Evolutionary conservation across 2,113 vertebrate species (phyloP), one percentile per base, ranked within the genome.

Genomic region (Cochlearius cochlearius): DNA sequence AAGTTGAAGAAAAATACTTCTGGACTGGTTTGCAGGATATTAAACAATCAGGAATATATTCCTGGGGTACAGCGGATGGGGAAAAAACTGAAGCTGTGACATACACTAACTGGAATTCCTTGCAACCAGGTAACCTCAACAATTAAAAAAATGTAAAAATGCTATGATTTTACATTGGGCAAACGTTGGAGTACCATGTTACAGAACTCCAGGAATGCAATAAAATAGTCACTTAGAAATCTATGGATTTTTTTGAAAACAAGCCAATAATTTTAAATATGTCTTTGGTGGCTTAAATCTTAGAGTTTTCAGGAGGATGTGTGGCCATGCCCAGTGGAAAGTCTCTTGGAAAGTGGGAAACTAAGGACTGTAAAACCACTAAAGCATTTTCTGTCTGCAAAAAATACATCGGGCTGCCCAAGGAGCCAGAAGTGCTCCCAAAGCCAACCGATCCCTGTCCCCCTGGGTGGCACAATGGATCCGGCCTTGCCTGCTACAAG

Each of bases 311-410:
- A 12, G 99, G 99, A 39, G 98, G 98, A 41, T 99, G 99, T 80
- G 99, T 97, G 50, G 98, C 97, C 68, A 98, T 99, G 98, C 97
- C 98, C 62, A 98, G 98, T 20, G 97, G 96, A 55, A 98, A 92
- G 77, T 98, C 98, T 45, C 89, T 99, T 91, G 99, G 99, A 86
- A 99, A 96, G 77, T 99, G 99, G 99, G 98, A 98, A 80, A 98
- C 98, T 73, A 99, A 98, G 95, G 98, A 99, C 95, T 99, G 99
- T 83, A 98, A 95, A 78, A 60, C 76, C 21, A 99, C 99, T 96
- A 99, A 98, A 97, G 99, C 99, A 1, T 98, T 99, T 83, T 99
- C 99, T 62, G 92, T 99, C 92, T 99, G 99, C 97, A 99, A 98
- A 98, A 98, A 62, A 50, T 97, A 98, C 12, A 98, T 98, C 5